phyloP scores from a whole-genome alignment of 2,113 vertebrate genomes.

The Leucoraja erinaceus region DNA sequence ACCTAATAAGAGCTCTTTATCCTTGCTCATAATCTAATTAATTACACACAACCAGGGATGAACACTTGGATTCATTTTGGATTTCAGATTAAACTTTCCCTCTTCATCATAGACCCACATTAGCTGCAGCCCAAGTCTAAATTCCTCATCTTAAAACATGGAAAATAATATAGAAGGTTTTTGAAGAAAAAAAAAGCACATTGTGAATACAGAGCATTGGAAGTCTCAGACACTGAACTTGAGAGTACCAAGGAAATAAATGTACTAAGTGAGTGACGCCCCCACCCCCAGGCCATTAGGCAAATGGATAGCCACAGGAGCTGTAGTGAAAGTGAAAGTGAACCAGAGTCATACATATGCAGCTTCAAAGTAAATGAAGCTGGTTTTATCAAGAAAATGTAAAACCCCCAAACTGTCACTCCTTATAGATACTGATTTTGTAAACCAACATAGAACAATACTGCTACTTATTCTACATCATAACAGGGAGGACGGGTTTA shows the following conservation, averaged over 20 bases:
- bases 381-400: constrained; percentile 17
- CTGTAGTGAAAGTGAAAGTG: constrained; percentile 5
- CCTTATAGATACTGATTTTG: neutral
- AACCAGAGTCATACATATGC: constrained; percentile 1
- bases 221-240: neutral
- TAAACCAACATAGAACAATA: neutral
- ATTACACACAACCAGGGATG: constrained; percentile 16
- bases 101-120: neutral
- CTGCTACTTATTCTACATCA: neutral
- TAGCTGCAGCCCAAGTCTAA: neutral
- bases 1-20: constrained; percentile 9
- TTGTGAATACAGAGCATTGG: neutral
- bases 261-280: neutral
- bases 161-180: neutral
- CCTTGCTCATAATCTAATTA: constrained; percentile 22
- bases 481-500: neutral
- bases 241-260: neutral
- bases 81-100: constrained; percentile 31
- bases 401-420: neutral
- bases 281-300: constrained; percentile 5
- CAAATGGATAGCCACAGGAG: constrained; percentile 17
- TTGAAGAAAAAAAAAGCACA: neutral
- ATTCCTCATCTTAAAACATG: neutral
- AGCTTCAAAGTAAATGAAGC: neutral
- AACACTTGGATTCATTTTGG: neutral